Percentiles rank a stretch among this genome's conserved stretches.
Conservation (phyloP, 2,888 invertebrate genomes). For the Deilephila porcellus region DNA sequence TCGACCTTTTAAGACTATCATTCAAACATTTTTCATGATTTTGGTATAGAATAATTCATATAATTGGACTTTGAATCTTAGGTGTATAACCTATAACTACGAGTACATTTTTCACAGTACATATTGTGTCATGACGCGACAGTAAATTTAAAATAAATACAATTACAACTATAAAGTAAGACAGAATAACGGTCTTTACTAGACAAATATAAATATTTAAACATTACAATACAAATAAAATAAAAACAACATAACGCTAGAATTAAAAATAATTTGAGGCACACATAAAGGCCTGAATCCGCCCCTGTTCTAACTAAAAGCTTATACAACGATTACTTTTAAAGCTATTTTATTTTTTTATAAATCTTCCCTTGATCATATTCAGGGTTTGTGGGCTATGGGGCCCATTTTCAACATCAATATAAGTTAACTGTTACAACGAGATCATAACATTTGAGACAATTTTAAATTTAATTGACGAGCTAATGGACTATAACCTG, state of each 20-base stretch:
- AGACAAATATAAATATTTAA: not conserved
- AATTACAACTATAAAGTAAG: too few relatives aligned
- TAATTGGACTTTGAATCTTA: too few relatives aligned
- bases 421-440: not conserved
- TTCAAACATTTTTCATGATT: too few relatives aligned
- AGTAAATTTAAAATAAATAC: too few relatives aligned
- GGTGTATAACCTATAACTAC: too few relatives aligned
- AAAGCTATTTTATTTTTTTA: not conserved
- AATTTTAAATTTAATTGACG: constrained; percentile 21
- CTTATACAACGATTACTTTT: not conserved
- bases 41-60: too few relatives aligned
- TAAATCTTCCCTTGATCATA: not conserved
- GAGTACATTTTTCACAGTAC: too few relatives aligned
- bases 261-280: not conserved
- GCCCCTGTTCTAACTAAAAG: not conserved
- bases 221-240: not conserved
- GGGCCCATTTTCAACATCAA: not conserved
- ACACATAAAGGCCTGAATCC: not conserved
- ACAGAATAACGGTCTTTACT: too few relatives aligned
- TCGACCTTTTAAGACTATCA: too few relatives aligned
- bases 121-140: too few relatives aligned
- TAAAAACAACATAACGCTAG: not conserved
- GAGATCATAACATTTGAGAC: not conserved
- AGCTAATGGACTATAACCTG: constrained; percentile 16
- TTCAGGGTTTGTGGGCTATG: not conserved